A percentile compares a stretch with the other conserved stretches of the same genome.
These are phyloP conservation scores for Spatulosminthurus flaviceps DNA, from an alignment of 2,888 invertebrate species.

Conservation along the genomic window DNA sequence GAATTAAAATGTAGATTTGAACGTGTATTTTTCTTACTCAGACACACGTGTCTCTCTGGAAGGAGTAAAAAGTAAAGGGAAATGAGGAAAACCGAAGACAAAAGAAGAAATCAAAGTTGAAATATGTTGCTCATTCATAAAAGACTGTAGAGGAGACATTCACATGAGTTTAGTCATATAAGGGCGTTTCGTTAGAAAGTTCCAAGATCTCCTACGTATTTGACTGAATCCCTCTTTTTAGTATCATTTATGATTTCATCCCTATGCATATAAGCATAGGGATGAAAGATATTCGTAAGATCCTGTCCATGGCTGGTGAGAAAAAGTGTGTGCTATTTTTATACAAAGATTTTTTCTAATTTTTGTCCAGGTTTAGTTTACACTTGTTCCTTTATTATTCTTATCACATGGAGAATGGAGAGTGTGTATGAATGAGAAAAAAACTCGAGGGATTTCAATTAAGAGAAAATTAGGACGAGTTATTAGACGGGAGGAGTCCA, in stretches of 20 bases:
- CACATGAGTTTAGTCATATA: not conserved
- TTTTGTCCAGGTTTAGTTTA: not conserved
- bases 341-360: not conserved
- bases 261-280: not conserved
- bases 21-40: too few species aligned
- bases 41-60: too few species aligned
- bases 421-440: too few species aligned
- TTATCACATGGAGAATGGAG: not conserved
- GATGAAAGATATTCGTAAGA: too few species aligned
- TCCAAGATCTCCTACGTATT: conserved; percentile 2
- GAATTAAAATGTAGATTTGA: not conserved
- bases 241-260: not conserved
- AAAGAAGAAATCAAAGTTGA: not conserved
- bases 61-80: too few species aligned
- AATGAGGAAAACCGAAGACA: conserved; percentile 8
- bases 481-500: not conserved
- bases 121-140: not conserved
- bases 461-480: not conserved
- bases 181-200: conserved; percentile 18
- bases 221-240: not conserved
- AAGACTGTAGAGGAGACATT: not conserved
- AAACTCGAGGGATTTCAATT: conserved; percentile 6
- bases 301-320: too few species aligned
- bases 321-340: too few species aligned
- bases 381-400: not conserved